Conservation (phyloP, 1,140 invertebrate genomes). For the Rhyacophila brunnea region DNA sequence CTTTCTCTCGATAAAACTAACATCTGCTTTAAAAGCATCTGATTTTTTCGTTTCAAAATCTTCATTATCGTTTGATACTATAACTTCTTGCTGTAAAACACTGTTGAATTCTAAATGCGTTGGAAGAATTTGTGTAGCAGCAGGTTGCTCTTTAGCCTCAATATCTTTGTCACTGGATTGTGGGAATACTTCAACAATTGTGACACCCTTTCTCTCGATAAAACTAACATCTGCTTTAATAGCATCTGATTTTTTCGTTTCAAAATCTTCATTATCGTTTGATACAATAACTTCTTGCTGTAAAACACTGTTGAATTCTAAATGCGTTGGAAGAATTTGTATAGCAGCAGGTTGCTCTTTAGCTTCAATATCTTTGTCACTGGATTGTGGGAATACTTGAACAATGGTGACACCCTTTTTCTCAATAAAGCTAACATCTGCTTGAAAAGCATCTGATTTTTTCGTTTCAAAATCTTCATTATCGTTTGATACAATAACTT, state of each 20-base stretch:
- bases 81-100: slow-evolving; percentile 10
- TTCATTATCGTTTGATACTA: not conserved
- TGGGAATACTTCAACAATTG: not conserved
- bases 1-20: not conserved
- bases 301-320: slow-evolving; percentile 7
- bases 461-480: slow-evolving; percentile 18
- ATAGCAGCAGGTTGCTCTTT: not conserved
- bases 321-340: slow-evolving; percentile 4
- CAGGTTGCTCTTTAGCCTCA: not conserved
- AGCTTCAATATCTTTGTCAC: slow-evolving; percentile 13
- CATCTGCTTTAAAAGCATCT: not conserved
- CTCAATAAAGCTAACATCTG: slow-evolving; percentile 20
- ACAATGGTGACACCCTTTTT: slow-evolving; percentile 18
- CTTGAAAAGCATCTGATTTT: slow-evolving; percentile 1
- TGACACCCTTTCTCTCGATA: not conserved
- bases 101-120: slow-evolving; percentile 10
- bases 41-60: slow-evolving; percentile 1
- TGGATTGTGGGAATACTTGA: slow-evolving; percentile 21
- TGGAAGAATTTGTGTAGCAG: slow-evolving; percentile 2
- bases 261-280: not conserved
- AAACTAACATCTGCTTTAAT: not conserved
- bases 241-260: slow-evolving; percentile 1
- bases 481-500: slow-evolving; percentile 5
- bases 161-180: not conserved
- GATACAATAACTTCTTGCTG: slow-evolving; percentile 10